phyloP scores from a whole-genome alignment of 2,797 vertebrate species.

The Epinephelus coioides region DNA sequence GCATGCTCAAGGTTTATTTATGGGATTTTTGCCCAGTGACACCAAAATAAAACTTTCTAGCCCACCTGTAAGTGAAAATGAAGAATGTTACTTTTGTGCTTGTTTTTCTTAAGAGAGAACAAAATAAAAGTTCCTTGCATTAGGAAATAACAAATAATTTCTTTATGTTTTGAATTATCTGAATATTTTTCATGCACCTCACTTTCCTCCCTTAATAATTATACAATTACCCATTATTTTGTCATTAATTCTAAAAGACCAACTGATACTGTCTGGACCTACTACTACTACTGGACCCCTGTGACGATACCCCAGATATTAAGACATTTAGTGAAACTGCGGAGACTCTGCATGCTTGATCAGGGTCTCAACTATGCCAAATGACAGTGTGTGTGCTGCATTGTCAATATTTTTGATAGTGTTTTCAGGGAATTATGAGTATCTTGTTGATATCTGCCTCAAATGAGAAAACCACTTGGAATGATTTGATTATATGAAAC shows the following conservation, averaged over 20 bases:
- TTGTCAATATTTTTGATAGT: neutral
- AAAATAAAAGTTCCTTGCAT: neutral
- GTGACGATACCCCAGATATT: neutral
- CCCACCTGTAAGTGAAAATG: no score
- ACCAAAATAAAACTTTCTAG: no score
- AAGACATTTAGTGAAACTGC: neutral
- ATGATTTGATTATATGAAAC: conserved; percentile 39
- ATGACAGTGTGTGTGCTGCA: neutral
- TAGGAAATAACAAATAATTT: neutral
- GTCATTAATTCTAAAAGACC: neutral
- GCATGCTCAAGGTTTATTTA: no score
- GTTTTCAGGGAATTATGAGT: neutral
- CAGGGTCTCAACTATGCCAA: no score
- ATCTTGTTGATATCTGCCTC: neutral
- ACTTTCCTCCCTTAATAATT: neutral
- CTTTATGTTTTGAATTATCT: no score
- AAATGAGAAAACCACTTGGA: conserved; percentile 25
- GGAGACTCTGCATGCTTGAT: neutral
- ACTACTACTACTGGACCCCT: neutral
- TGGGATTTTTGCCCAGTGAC: neutral
- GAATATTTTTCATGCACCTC: no score
- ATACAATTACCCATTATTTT: neutral
- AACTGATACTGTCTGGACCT: neutral
- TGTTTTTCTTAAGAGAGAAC: neutral
- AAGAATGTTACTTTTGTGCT: neutral